These are phyloP conservation scores for Hetaerina titia DNA, from an alignment of 2,888 invertebrate genomes.

Conservation along the genomic window DNA sequence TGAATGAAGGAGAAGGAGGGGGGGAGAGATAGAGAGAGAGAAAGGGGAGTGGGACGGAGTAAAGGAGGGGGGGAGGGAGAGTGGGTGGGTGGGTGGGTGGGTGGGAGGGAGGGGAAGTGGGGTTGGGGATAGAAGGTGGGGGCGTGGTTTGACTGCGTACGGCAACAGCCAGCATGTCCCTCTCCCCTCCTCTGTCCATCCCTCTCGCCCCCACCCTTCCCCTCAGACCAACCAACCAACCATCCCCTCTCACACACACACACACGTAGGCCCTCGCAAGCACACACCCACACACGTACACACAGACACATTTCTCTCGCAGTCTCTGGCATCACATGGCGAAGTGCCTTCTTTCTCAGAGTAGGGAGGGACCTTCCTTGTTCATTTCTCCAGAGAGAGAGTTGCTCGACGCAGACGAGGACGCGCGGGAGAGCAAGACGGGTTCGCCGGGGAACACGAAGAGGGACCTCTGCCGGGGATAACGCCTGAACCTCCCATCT, in stretches of 20 bases:
- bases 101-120: background rate
- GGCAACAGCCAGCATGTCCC: background rate
- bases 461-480: background rate
- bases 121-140: background rate
- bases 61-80: background rate
- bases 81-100: background rate
- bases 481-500: too few relatives aligned
- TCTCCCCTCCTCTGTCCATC: background rate
- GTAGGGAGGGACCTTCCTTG: background rate
- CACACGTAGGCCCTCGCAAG: constrained; percentile 14
- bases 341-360: background rate
- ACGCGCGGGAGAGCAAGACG: background rate
- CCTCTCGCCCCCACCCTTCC: background rate
- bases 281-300: background rate
- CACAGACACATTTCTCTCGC: background rate
- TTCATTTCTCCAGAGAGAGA: background rate
- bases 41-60: background rate
- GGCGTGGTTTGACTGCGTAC: constrained; percentile 43
- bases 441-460: background rate
- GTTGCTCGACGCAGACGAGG: background rate
- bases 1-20: background rate
- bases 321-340: background rate
- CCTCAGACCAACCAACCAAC: background rate
- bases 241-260: background rate
- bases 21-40: background rate